Percentiles rank a stretch among this genome's conserved stretches.
Evolutionary conservation across 2,113 vertebrate species (phyloP).

Genomic region (Turdus rufiventris): DNA sequence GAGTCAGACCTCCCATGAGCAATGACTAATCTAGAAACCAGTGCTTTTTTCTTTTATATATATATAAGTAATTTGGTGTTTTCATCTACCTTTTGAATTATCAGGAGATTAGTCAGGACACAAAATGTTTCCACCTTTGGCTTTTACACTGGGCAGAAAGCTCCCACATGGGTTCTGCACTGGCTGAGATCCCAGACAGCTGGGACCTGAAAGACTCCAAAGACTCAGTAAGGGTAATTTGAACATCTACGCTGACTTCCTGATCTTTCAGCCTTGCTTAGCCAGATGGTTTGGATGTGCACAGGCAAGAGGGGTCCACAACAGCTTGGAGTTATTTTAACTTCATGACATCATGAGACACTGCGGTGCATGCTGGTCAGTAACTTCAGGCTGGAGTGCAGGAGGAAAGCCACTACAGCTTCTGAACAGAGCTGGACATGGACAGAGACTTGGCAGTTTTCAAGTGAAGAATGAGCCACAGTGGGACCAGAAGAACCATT

Average conservation of each 20-base stretch:
- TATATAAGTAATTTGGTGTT: background rate
- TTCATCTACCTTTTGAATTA: constrained; percentile 33
- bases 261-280: background rate
- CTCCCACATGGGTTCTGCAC: background rate
- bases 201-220: background rate
- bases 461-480: background rate
- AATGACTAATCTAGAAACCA: constrained; percentile 20
- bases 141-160: background rate
- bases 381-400: background rate
- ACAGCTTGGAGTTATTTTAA: background rate
- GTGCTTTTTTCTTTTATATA: background rate
- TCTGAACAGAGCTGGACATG: background rate
- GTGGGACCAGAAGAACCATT: background rate
- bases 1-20: constrained; percentile 44
- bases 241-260: background rate
- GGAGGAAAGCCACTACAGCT: background rate
- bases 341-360: background rate
- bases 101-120: background rate
- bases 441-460: background rate
- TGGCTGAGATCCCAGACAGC: constrained; percentile 30
- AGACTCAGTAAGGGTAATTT: background rate
- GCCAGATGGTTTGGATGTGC: background rate
- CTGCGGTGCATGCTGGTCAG: background rate
- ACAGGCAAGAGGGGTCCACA: background rate
- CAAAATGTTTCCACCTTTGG: background rate